phyloP scores from a whole-genome alignment of 1,140 invertebrate species.

The Bombus turneri region DNA sequence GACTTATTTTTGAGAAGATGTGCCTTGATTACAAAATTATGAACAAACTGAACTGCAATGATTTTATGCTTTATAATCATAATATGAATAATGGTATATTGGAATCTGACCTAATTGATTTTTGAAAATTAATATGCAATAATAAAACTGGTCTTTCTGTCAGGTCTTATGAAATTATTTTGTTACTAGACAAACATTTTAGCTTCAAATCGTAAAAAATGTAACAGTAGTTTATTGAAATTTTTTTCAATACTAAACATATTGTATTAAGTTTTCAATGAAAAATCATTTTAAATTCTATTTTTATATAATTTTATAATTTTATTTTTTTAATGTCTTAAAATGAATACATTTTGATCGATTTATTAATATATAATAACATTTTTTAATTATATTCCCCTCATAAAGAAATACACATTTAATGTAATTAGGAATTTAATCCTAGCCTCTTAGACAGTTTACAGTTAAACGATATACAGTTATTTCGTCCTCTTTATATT shows the following conservation, averaged over 20 bases:
- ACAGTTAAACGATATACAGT: slow-evolving; percentile 52
- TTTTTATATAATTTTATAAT: too few relatives aligned
- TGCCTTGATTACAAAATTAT: too few relatives aligned
- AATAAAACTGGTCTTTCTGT: too few relatives aligned
- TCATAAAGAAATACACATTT: neutral
- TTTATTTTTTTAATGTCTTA: neutral
- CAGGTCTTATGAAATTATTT: too few relatives aligned
- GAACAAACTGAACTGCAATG: too few relatives aligned
- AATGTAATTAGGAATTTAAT: slow-evolving; percentile 36
- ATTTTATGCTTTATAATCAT: too few relatives aligned
- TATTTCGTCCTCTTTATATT: slow-evolving; percentile 42
- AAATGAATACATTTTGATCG: neutral
- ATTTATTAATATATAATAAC: neutral
- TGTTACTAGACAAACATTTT: too few relatives aligned
- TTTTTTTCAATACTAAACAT: neutral
- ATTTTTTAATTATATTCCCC: neutral
- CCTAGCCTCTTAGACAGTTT: slow-evolving; percentile 36
- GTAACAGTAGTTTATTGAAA: neutral
- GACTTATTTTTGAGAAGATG: too few relatives aligned
- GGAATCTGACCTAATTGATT: too few relatives aligned
- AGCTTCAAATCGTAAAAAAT: too few relatives aligned
- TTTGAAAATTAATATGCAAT: too few relatives aligned
- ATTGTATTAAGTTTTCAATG: neutral
- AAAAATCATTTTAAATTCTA: neutral
- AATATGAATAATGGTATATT: too few relatives aligned